Evolutionary conservation across 2,888 invertebrate species (phyloP), one percentile per base, ranked within the genome.

Genomic region (Desoria tigrina): DNA sequence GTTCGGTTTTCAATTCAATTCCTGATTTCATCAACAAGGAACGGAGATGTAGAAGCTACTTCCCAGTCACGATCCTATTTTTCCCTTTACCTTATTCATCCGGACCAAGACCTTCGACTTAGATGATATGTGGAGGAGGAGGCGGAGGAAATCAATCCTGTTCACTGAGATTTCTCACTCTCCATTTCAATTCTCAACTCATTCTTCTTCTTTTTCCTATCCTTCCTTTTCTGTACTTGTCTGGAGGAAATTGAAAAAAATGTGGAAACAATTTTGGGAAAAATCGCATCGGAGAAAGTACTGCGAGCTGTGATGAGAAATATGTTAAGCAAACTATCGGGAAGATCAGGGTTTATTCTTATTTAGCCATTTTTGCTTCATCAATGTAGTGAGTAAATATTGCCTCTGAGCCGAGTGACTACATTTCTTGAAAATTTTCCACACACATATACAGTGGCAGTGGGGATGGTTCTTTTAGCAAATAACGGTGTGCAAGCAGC

Each of bases 1-100:
- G 9, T 42, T 24, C 23, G 21, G 18, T 45, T 49, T 61, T 49
- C 51, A 61, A 61, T 61, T 45, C 49, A 32, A 61, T 61, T 61
- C 37, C 50, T 61, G 61, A 61, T 61, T 61, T 61, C 61, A 61
- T 61, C 61, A 61, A 53, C 61, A 55, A 32, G 9, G 9, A 32
- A 23, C 14, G 6, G 11, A 32, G 11, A 32, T 32, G 6, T 32
- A 51, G 6, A 11, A 51, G 18, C 37, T 26, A 61, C 45, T 27
- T 42, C 37, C 37, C 55, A 55, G 55, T 55, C 55, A 55, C 55
- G 55, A 55, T 55, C 26, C 37, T 18, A 6, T 27, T 51, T 7
- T 24, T 16, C 51, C 21, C 27, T 51, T 7, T 51, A 6, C 9
- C 7, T 51, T 51, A 24, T 24, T 51, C 4, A 51, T 23, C 21